Evolutionary conservation across 2,888 invertebrate species (phyloP).

Genomic region (Epistrophella euchroma): DNA sequence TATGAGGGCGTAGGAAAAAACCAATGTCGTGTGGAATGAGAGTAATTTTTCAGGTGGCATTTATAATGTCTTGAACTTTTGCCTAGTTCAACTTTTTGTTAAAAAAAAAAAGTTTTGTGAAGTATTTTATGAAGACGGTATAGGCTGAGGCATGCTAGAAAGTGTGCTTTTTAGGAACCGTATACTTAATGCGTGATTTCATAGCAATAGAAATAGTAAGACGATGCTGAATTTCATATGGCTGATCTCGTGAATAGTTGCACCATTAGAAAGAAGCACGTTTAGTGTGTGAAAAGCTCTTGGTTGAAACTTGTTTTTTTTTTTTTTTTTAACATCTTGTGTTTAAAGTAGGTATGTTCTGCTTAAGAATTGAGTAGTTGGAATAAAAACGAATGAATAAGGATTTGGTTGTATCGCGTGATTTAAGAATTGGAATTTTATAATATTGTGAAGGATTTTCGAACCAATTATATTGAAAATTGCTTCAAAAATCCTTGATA

Average conservation of each 20-base stretch:
- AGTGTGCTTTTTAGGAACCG: background rate
- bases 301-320: too few species aligned
- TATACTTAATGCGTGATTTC: constrained; percentile 8
- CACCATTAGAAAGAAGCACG: background rate
- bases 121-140: background rate
- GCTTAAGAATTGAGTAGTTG: background rate
- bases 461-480: too few species aligned
- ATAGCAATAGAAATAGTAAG: background rate
- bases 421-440: background rate
- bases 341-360: background rate
- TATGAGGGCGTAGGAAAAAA: background rate
- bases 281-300: background rate
- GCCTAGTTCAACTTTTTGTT: too few species aligned
- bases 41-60: background rate
- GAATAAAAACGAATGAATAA: background rate
- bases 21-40: background rate
- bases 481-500: too few species aligned
- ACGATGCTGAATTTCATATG: background rate
- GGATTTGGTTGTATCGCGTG: background rate
- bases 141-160: background rate
- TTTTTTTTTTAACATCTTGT: background rate
- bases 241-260: background rate
- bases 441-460: too few species aligned
- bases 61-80: background rate
- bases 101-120: background rate